Conservation (phyloP, 2,888 invertebrate genomes). For the Andrena haemorrhoa region DNA sequence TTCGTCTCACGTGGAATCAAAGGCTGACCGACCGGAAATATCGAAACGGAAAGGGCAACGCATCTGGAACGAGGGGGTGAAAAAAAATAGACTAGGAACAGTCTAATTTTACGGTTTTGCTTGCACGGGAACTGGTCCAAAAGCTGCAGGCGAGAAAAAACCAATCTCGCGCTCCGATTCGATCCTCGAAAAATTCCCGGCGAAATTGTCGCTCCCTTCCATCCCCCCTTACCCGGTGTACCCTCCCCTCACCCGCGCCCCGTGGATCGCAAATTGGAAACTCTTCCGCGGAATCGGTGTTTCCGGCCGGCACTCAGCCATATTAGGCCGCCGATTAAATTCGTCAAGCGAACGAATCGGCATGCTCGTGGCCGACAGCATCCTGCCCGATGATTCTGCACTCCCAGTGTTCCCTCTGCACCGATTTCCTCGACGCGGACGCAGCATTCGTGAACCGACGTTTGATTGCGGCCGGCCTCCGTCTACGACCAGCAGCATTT, state of each 20-base stretch:
- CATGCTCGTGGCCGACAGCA: conserved; percentile 6
- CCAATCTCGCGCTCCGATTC: conserved; percentile 35
- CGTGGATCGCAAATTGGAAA: conserved; percentile 42
- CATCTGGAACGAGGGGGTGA: not conserved
- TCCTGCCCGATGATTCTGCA: conserved; percentile 4
- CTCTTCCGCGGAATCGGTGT: conserved; percentile 34
- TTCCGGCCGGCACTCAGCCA: conserved; percentile 13
- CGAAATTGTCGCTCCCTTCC: conserved; percentile 12
- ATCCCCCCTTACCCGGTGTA: not conserved
- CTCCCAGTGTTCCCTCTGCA: conserved; percentile 1
- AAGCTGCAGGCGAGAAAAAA: conserved; percentile 31
- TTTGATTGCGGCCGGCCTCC: conserved; percentile 69
- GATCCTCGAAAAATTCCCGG: conserved; percentile 7
- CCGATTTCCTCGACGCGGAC: conserved; percentile 58
- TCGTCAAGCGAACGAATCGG: conserved; percentile 39
- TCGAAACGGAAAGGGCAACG: not conserved
- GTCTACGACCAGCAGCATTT: conserved; percentile 65
- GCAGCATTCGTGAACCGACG: conserved; percentile 51
- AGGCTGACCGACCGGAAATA: not conserved
- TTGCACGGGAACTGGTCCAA: conserved; percentile 31
- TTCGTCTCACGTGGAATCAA: not conserved
- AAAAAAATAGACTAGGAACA: conserved; percentile 2
- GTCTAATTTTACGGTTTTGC: conserved; percentile 51
- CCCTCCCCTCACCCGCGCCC: not conserved
- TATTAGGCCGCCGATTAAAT: conserved; percentile 51